Conservation (phyloP, 2,888 invertebrate genomes). For the Apeira syringaria region DNA sequence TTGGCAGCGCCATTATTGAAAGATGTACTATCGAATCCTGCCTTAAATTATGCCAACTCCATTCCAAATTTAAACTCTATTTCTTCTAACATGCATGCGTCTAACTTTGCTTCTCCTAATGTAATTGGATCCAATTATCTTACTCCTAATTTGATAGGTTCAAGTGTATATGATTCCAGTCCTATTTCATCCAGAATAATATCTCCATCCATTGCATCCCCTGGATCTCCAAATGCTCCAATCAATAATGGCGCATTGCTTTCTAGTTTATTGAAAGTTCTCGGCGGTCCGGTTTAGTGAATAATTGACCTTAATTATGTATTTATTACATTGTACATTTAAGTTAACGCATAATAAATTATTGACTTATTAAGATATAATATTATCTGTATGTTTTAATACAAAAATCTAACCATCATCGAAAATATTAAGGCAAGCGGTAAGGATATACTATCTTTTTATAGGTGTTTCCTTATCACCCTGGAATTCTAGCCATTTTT, state of each 20-base stretch:
- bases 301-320: conserved; percentile 1
- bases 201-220: conserved; percentile 2
- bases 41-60: conserved; percentile 43
- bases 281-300: conserved; percentile 17
- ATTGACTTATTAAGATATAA: too few relatives aligned
- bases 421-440: too few relatives aligned
- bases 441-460: too few relatives aligned
- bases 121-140: conserved; percentile 19
- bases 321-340: not conserved
- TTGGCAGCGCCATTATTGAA: conserved; percentile 52
- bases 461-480: too few relatives aligned
- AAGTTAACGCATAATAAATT: not conserved
- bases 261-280: conserved; percentile 18
- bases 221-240: conserved; percentile 20
- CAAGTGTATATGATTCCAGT: not conserved
- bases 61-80: conserved; percentile 21
- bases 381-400: too few relatives aligned
- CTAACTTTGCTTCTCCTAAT: conserved; percentile 8
- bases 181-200: conserved; percentile 20
- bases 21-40: conserved; percentile 45
- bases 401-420: too few relatives aligned
- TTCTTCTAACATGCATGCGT: conserved; percentile 24
- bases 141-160: conserved; percentile 18
- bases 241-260: conserved; percentile 12
- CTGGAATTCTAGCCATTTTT: too few relatives aligned